Evolutionary conservation across 1,140 invertebrate genomes (phyloP), one percentile per base, ranked within the genome.

Genomic region (Drosophila novamexicana): DNA sequence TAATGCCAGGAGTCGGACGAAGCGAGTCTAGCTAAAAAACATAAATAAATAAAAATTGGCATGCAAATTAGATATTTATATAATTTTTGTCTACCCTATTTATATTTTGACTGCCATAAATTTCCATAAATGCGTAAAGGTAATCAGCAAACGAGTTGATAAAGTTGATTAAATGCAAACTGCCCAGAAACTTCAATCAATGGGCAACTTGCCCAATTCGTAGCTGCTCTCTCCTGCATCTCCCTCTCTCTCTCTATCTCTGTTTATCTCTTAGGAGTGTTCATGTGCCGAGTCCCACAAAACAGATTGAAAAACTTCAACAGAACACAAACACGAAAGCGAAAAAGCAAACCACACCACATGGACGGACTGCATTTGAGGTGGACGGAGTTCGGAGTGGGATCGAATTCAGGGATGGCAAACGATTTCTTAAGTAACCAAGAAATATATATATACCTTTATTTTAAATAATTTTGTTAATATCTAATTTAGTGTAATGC

Each of bases 91-190:
- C 66, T 22, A 18, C 9, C 42, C 29, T 68, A 37, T 75, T 81
- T 76, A 66, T 62, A 72, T 76, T 70, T 37, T 57, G 61, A 36
- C 47, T 61, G 73, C 2, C 66, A 76, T 72, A 80, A 58, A 76
- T 76, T 64, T 76, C 58, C 62, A 59, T 77, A 69, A 69, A 68
- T 79, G 76, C 63, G 77, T 63, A 54, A 63, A 70, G 58, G 47
- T 70, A 70, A 64, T 72, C 52, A 63, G 71, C 40, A 59, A 75
- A 64, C 73, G 61, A 58, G 59, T 73, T 74, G 45, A 78, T 64
- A 67, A 82, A 79, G 57, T 79, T 82, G 66, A 78, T 82, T 79
- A 78, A 82, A 82, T 82, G 79, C 75, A 82, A 75, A 82, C 52
- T 81, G 67, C 45, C 37, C 52, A n/a, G 29, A 52, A 80, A 80